Base-by-base conservation (phyloP, 2,888 invertebrate genomes). In the Drosophila melanosoma region DNA sequence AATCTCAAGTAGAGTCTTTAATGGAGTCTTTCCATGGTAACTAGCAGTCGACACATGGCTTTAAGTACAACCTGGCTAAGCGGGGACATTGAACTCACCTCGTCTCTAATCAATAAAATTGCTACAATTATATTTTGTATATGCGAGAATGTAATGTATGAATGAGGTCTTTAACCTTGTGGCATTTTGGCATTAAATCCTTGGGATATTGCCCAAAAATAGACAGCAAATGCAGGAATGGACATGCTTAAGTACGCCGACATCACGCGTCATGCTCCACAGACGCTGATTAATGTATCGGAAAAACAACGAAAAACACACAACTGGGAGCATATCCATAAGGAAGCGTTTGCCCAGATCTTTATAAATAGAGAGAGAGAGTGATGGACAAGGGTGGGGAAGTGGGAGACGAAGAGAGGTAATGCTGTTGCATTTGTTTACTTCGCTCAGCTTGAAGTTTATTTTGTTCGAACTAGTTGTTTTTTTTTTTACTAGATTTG, bases 81-180 rank as follows among this genome's bases (percentile, higher is more conserved):
- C 17, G 17, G 36, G 38, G 15, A 38, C 82, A 72, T 63, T 81
- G 75, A 82, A 74, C 85, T 68, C 59, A 26, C 23, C 45, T 45
- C 23, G 23, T 15, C 67, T 17, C 33, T 38, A 32, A 56, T 38
- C 20, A 42, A n/a, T 60, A 51, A 32, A 20, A 29, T 12, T 20
- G 5, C 17, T 29, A 60, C 53, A 73, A 73, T 63, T 59, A n/a
- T 48, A 57, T 53, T 58, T 66, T 56, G 36, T 65, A 11, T 52
- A 63, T 67, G 58, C 54, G 36, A 42, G 42, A 45, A 15, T 58
- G 17, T 56, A 64, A 74, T 71, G 45, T 38, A 76, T 76, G 71
- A 29, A 12, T 35, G 56, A 69, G 88, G 82, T 89, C 85, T 87
- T 87, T 84, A 74, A 85, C 87, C 89, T 73, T 74, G 60, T 33